Base-by-base conservation (phyloP, 1,140 invertebrate species). In the Lethrus apterus region DNA sequence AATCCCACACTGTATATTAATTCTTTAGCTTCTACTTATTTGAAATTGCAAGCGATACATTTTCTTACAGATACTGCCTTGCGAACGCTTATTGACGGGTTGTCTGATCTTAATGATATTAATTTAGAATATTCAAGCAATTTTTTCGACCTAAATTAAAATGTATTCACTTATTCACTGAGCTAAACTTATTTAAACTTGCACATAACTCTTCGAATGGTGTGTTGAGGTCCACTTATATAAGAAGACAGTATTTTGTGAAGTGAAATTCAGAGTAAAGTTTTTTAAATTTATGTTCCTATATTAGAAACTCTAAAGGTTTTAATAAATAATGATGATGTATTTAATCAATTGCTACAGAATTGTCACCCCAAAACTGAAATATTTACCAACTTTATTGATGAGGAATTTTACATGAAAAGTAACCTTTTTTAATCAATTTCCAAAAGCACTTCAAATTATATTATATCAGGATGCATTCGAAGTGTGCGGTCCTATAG, bases 221-320 rank as follows among this genome's bases (percentile, higher is more conserved):
- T 13, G 4, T 15, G 4, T 36, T 3, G 4, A 18, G 20, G 20
- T 18, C 15, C 15, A 36, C 15, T 36, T 36, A 18, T 36, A 36
- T 20, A 36, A 36, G 7, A 3, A 36, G 4, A 3, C 15, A 7
- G 15, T 36, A 18, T 5, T 8, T 36, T 36, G 11, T 11, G 5
- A 18, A 4, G 34, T 18, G 5, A 14, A 14, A 3, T 7, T 36
- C 4, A 7, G 18, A 10, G 14, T 36, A 36, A 36, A 20, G 4
- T 36, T n/a, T 8, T 10, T 10, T 36, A 8, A 8, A 36, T 5
- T 5, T 36, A 36, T 36, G 20, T 36, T 7, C 34, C 34, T 18
- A 36, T 36, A 10, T 18, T 36, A 36, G 5, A 36, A 18, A 36
- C 34, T 7, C 15, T 36, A 5, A 36, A 36, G 20, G 17, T 36